Evolutionary conservation across 2,797 vertebrate species (phyloP), one percentile per base, ranked within the genome.

Genomic region (Coregonus sp.): DNA sequence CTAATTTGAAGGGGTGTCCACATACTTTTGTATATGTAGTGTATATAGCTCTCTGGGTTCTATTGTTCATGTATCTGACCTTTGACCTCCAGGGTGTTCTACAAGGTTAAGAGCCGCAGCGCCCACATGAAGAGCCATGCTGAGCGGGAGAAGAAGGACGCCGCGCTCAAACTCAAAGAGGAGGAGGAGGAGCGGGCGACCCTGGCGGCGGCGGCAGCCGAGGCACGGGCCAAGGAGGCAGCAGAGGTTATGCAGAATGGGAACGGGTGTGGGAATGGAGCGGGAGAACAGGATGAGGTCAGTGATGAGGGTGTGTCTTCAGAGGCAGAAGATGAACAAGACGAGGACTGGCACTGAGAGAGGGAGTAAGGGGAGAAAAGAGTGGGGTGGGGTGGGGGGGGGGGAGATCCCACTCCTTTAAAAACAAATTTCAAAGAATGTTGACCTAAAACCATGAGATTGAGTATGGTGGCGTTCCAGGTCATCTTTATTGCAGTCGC

Each of bases 111-210:
- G 91, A 98, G 97, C 84, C 96, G 97, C 78, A 98, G 97, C 0
- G 97, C 96, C 5, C 97, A 98, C 92, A 99, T 98, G 97, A 98
- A 98, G 84, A 97, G 97, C 86, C 96, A 98, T 0, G 94, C 97
- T 0, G 96, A 98, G 86, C 96, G 97, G 91, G 96, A 98, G 87
- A 98, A 98, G 92, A 98, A 98, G 89, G 95, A 95, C 0, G 96
- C 96, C 0, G 97, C 97, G 0, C 92, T 95, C 88, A 93, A 90
- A 70, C 94, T 92, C 84, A 95, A 87, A 12, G 92, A 96, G 84
- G 92, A 90, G 31, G 94, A 95, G 79, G 94, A 95, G 79, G 94
- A 92, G 0, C 92, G 86, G 0, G 86, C 85, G 0, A 84, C 40
- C 40, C 40, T 68, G 0, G 92, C 81, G 0, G 93, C 87, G 0